A percentile compares a stretch with the other conserved stretches of the same genome.
Conservation (phyloP, 2,888 invertebrate genomes). For the Subacronicta megacephala region DNA sequence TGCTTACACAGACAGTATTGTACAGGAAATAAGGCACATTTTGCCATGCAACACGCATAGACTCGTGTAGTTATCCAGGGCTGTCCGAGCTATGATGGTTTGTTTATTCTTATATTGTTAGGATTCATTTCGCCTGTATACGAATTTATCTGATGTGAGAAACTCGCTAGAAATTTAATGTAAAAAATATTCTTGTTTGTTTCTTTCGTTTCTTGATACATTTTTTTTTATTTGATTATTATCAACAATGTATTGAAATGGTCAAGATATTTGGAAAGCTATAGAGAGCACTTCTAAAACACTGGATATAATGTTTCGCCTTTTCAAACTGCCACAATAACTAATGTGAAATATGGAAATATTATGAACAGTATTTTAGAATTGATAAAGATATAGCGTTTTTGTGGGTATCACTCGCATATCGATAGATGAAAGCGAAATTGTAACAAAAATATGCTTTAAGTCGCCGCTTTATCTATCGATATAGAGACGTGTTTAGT, state of each 20-base stretch:
- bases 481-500: conserved; percentile 39
- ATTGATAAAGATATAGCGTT: conserved; percentile 34
- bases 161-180: conserved; percentile 15
- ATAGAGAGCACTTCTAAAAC: conserved; percentile 15
- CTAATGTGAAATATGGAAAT: conserved; percentile 19
- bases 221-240: conserved; percentile 1
- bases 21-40: neutral
- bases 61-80: neutral
- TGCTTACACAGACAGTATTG: neutral
- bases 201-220: neutral
- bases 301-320: conserved; percentile 31
- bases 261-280: conserved; percentile 17
- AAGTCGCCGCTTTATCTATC: conserved; percentile 29
- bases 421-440: conserved; percentile 25
- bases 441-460: conserved; percentile 31
- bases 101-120: conserved; percentile 6
- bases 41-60: neutral
- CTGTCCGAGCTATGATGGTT: neutral
- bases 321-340: conserved; percentile 6
- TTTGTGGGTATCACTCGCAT: conserved; percentile 23
- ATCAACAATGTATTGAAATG: conserved; percentile 7
- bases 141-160: conserved; percentile 37
- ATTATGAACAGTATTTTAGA: conserved; percentile 32
- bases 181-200: conserved; percentile 3
- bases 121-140: conserved; percentile 36